Evolutionary conservation across 2,888 invertebrate genomes (phyloP), one percentile per base, ranked within the genome.

Genomic region (Eupithecia dodoneata): DNA sequence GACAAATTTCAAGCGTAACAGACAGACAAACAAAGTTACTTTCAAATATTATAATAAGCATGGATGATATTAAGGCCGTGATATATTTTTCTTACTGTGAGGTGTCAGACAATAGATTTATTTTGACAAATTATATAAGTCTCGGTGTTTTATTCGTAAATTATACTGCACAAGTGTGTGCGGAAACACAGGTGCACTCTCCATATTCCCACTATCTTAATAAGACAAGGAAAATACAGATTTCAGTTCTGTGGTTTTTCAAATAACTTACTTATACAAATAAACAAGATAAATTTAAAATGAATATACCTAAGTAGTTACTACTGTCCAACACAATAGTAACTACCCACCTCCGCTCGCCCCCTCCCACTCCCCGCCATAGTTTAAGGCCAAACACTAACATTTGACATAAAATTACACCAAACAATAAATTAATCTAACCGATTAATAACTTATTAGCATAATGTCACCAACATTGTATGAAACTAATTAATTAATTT

Each of bases 401-500:
- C 75, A 74, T 69, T 41, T 77, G 75, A 75, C 78, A 79, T 67
- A 73, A 63, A 71, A 59, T 59, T 59, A 9, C 9, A 7, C 18
- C 18, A 18, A 59, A 77, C 77, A 80, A 75, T 81, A 74, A 72
- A 78, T 73, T 75, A 75, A 78, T 78, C 74, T 74, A 15, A 71
- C 69, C 73, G 71, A 79, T 77, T 79, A 78, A 81, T 81, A 74
- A 71, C 74, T 77, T 65, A 81, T 78, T 78, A 80, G 7, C 77
- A 79, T 80, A 77, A 79, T 77, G 71, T 75, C 72, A 75, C 72
- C 70, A 71, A 18, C 69, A 66, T 77, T 77, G 77, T 75, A 77
- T 78, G 74, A 78, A 49, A 45, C 71, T 75, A 77, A 78, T 75
- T 75, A 74, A 78, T 79, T 78, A 59, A 78, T 77, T 76, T 72